phyloP scores from a whole-genome alignment of 2,113 vertebrate species.

The Scomber japonicus region DNA sequence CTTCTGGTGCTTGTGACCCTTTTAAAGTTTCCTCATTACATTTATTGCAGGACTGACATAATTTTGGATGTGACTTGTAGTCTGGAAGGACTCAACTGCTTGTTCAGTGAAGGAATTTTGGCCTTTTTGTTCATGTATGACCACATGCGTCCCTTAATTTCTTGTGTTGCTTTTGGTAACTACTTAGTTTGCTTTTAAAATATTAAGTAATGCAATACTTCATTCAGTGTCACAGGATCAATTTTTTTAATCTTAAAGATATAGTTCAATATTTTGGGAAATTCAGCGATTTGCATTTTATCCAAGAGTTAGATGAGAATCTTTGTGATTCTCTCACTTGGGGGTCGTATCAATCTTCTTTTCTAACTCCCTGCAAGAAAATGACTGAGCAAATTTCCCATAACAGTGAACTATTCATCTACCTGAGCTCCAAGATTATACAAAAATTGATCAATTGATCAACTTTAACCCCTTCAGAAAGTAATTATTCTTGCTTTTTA shows the following conservation, averaged over 20 bases:
- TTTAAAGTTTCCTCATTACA: slow-evolving; percentile 20
- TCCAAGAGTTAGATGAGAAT: not conserved
- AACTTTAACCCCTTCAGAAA: slow-evolving; percentile 2
- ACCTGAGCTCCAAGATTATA: slow-evolving; percentile 1
- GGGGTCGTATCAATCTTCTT: not conserved
- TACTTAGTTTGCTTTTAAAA: slow-evolving; percentile 33
- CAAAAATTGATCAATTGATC: not conserved
- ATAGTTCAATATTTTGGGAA: slow-evolving; percentile 13
- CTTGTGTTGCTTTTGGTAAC: slow-evolving; percentile 18
- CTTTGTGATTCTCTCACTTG: no score
- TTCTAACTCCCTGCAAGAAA: not conserved
- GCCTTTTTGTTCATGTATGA: slow-evolving; percentile 35
- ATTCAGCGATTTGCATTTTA: not conserved
- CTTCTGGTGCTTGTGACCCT: slow-evolving; percentile 7
- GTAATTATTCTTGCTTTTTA: slow-evolving; percentile 11
- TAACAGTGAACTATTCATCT: not conserved
- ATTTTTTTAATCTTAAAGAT: not conserved
- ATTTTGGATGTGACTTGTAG: slow-evolving; percentile 35
- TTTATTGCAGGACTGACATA: slow-evolving; percentile 41
- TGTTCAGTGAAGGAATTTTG: slow-evolving; percentile 51
- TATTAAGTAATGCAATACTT: slow-evolving; percentile 30
- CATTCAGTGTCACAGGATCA: not conserved
- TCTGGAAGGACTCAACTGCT: slow-evolving; percentile 38
- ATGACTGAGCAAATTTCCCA: not conserved
- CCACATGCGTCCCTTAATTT: slow-evolving; percentile 30